A percentile compares a stretch with the other conserved stretches of the same genome.
phyloP scores from a whole-genome alignment of 2,888 invertebrate species.

The Lasius fuliginosus region DNA sequence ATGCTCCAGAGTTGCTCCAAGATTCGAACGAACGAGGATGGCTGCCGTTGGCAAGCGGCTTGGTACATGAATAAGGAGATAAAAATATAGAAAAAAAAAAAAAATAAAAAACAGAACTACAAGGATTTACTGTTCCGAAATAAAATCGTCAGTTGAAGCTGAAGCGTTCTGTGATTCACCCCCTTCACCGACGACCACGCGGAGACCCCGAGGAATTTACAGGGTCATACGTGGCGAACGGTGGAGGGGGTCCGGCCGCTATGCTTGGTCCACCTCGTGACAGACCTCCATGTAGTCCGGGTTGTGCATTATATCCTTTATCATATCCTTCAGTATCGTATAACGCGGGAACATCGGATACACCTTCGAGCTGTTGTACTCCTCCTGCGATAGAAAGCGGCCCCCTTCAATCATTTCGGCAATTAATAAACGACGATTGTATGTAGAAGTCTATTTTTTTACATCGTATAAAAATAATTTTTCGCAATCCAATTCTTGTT shows the following conservation, averaged over 20 bases:
- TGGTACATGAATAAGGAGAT: not conserved
- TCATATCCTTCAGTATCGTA: constrained; percentile 98
- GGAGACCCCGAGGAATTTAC: constrained; percentile 74
- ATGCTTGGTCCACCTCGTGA: constrained; percentile 92
- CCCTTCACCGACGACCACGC: constrained; percentile 79
- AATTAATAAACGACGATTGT: not conserved
- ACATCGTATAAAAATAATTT: not conserved
- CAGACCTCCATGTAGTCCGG: constrained; percentile 99
- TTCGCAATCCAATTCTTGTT: not conserved
- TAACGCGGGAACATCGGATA: constrained; percentile 98
- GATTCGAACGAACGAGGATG: not conserved
- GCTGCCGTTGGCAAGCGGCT: not conserved
- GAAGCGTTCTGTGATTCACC: constrained; percentile 66
- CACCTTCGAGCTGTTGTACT: constrained; percentile 96
- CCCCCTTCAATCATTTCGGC: not conserved
- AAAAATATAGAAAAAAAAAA: not conserved
- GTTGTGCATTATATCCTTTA: constrained; percentile 97
- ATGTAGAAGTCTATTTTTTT: not conserved
- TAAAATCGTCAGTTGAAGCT: constrained; percentile 49
- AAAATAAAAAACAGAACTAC: not conserved
- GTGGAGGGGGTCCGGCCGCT: constrained; percentile 85
- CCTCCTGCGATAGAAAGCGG: constrained; percentile 89
- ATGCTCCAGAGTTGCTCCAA: not conserved
- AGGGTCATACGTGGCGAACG: constrained; percentile 85
- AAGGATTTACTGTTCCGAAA: constrained; percentile 15